Evolutionary conservation across 2,888 invertebrate species (phyloP), one percentile per base, ranked within the genome.

Genomic region (Fragum fragum): DNA sequence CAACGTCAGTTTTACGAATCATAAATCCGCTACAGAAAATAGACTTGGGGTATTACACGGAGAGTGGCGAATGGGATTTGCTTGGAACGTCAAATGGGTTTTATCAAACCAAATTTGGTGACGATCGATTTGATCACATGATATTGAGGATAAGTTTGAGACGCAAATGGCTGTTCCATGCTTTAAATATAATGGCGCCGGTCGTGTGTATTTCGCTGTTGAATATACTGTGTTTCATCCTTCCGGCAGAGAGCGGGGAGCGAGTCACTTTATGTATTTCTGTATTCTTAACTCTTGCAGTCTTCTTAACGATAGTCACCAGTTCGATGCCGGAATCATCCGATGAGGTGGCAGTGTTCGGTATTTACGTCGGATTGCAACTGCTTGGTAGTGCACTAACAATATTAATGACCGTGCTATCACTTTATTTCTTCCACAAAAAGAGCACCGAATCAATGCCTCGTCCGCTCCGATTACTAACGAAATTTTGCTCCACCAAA

Each of bases 311-410:
- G 0, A 79, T 86, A 11, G 81, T 88, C 11, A 86, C 81, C 26
- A 83, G 87, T 28, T 81, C 79, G 21, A 77, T 89, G 73, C 89
- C 89, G 1, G 81, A 81, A 79, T 73, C 85, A 0, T 87, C 89
- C 1, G 87, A 89, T 28, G 87, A 87, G 55, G 79, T 87, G 55
- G 86, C 88, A 0, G 66, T 75, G n/a, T 75, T 89, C 23, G 83
- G 87, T 7, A 61, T 87, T 11, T 89, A 83, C 52, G 84, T 87
- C 5, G 84, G 87, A 3, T 73, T 87, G 7, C 81, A 87, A 66
- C 80, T 89, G 9, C 39, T 86, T 18, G 83, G 87, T 7, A 87
- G 89, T 55, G 86, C 80, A 5, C 70, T 86, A 5, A 82, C 86
- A n/a, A 80, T 87, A 14, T 18, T 82, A 26, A 68, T 85, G 26